Evolutionary conservation across 2,113 vertebrate genomes (phyloP).

Genomic region (Poecile atricapillus): DNA sequence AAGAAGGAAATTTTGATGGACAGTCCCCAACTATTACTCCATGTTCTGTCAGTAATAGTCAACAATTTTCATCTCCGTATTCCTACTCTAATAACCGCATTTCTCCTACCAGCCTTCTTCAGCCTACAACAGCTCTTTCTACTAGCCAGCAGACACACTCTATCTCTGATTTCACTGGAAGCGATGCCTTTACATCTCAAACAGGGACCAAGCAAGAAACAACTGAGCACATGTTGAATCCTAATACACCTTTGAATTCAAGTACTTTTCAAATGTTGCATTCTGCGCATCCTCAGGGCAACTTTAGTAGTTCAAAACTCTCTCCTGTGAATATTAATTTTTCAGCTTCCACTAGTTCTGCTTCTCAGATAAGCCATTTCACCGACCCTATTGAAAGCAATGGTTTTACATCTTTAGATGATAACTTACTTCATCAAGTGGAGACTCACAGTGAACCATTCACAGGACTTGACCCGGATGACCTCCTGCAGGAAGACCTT

Average conservation of each 20-base stretch:
- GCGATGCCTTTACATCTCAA: constrained; percentile 82
- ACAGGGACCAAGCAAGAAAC: constrained; percentile 80
- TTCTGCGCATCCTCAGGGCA: constrained; percentile 84
- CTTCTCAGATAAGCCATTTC: constrained; percentile 79
- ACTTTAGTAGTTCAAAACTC: constrained; percentile 85
- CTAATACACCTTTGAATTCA: constrained; percentile 77
- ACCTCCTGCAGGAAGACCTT: constrained; percentile 89
- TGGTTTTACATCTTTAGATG: constrained; percentile 86
- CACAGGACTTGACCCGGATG: constrained; percentile 84
- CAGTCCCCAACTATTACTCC: constrained; percentile 82
- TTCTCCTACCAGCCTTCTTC: constrained; percentile 79
- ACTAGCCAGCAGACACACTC: constrained; percentile 73
- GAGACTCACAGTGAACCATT: constrained; percentile 83
- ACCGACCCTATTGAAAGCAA: constrained; percentile 80
- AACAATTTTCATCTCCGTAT: constrained; percentile 83
- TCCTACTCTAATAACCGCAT: constrained; percentile 85
- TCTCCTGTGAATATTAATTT: constrained; percentile 85
- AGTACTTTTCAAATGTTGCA: constrained; percentile 84
- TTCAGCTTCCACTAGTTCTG: constrained; percentile 74
- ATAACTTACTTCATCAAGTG: constrained; percentile 83
- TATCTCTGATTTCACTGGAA: constrained; percentile 81
- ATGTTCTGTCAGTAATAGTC: constrained; percentile 82
- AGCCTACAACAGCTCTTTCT: constrained; percentile 76
- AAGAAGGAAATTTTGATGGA: constrained; percentile 75
- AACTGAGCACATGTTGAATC: constrained; percentile 73